A percentile compares a stretch with the other conserved stretches of the same genome.
These are phyloP conservation scores for Carcharodon carcharias DNA, from an alignment of 2,797 vertebrate genomes.

Conservation along the genomic window DNA sequence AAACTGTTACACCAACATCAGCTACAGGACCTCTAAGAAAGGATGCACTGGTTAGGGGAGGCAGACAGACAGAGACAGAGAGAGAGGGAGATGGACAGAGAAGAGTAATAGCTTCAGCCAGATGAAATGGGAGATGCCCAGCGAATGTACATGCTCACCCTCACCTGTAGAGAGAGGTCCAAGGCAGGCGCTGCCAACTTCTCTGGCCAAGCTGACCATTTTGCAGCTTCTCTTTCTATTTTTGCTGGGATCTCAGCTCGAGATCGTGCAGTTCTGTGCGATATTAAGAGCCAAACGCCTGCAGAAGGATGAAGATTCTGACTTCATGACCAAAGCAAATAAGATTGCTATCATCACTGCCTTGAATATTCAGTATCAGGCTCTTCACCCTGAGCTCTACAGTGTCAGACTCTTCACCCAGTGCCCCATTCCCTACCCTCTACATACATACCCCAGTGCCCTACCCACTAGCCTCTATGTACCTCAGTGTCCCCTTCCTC, in stretches of 20 bases:
- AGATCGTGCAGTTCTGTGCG: not conserved
- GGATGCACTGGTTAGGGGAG: not conserved
- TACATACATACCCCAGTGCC: not conserved
- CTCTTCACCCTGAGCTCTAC: not conserved
- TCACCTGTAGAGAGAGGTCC: conserved; percentile 1
- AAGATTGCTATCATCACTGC: not conserved
- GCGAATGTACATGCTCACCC: not conserved
- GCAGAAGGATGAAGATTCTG: not conserved
- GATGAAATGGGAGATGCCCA: not conserved
- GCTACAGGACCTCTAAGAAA: not conserved
- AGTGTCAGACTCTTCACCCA: not conserved
- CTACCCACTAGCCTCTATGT: not conserved
- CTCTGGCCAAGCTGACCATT: not conserved
- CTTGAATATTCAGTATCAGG: not conserved
- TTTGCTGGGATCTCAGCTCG: not conserved
- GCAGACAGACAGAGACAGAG: too few species aligned
- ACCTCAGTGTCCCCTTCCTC: not conserved
- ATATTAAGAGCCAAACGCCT: conserved; percentile 7
- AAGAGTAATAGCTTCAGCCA: not conserved
- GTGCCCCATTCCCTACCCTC: not conserved
- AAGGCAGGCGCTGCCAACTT: not conserved
- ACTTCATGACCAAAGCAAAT: not conserved
- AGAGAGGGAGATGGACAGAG: not conserved
- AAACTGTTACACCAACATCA: not conserved
- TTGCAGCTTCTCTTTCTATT: not conserved